Evolutionary conservation across 1,140 invertebrate species (phyloP).

Genomic region (Drosophila ficusphila): DNA sequence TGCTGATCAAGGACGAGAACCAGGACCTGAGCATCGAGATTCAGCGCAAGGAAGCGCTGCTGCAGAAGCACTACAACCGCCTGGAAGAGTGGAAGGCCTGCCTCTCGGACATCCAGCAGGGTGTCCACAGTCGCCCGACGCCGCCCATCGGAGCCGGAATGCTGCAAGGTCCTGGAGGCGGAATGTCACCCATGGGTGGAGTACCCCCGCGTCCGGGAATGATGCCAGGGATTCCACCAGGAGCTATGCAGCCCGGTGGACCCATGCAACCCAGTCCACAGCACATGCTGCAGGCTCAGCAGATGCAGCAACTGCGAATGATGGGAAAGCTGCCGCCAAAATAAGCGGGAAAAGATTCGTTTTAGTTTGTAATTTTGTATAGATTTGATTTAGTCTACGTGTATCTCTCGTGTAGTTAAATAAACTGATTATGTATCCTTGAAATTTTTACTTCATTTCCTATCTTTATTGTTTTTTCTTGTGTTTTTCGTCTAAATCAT

Average conservation of each 20-base stretch:
- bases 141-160: constrained; percentile 45
- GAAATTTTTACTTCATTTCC: not conserved
- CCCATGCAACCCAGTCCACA: constrained; percentile 82
- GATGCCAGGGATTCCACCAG: constrained; percentile 60
- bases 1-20: constrained; percentile 96
- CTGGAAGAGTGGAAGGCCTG: constrained; percentile 95
- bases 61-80: constrained; percentile 95
- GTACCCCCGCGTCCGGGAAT: constrained; percentile 50
- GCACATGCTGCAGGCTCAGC: constrained; percentile 84
- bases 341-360: constrained; percentile 3
- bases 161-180: constrained; percentile 41
- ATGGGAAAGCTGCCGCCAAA: constrained; percentile 77
- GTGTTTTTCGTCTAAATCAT: too few relatives aligned
- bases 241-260: constrained; percentile 50
- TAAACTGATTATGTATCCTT: constrained; percentile 14
- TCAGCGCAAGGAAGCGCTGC: constrained; percentile 92
- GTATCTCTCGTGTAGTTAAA: constrained; percentile 26
- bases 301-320: constrained; percentile 85
- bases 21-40: constrained; percentile 93
- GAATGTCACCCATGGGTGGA: constrained; percentile 60
- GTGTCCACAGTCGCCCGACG: constrained; percentile 65
- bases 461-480: too few relatives aligned
- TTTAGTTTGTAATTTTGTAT: constrained; percentile 34
- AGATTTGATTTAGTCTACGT: not conserved
- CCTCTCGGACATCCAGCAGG: constrained; percentile 88